A percentile compares a stretch with the other conserved stretches of the same genome.
Evolutionary conservation across 2,888 invertebrate species (phyloP).

Genomic region (Thumatha senex): DNA sequence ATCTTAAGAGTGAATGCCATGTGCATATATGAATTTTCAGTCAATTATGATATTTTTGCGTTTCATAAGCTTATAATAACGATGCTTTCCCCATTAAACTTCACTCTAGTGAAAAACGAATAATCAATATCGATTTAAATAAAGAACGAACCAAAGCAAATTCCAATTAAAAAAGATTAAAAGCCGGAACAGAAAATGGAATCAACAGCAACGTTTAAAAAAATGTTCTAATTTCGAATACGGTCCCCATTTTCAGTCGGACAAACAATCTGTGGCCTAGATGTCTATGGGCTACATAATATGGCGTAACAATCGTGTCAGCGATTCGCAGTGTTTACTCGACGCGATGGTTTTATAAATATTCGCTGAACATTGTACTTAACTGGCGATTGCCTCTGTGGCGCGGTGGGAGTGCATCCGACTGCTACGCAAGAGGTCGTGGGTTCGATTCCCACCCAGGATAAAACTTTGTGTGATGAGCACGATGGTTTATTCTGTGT

Average conservation of each 20-base stretch:
- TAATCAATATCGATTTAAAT: neutral
- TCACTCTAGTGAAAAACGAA: neutral
- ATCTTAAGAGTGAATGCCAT: too few relatives aligned
- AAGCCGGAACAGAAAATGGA: conserved; percentile 17
- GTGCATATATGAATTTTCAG: too few relatives aligned
- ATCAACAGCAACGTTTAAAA: conserved; percentile 22
- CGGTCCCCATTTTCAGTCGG: conserved; percentile 24
- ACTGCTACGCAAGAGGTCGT: too few relatives aligned
- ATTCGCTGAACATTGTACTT: conserved; percentile 18
- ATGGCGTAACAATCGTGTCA: conserved; percentile 47
- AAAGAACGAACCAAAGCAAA: conserved; percentile 1
- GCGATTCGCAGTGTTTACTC: conserved; percentile 32
- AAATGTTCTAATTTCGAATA: conserved; percentile 19
- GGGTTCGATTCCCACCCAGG: too few relatives aligned
- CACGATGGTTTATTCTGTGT: too few relatives aligned
- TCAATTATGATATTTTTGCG: neutral
- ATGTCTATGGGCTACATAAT: conserved; percentile 40
- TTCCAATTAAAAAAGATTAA: conserved; percentile 22
- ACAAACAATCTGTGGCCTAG: conserved; percentile 40
- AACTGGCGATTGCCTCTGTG: conserved; percentile 27
- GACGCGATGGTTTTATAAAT: conserved; percentile 22
- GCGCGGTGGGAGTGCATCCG: too few relatives aligned
- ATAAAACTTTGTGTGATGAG: too few relatives aligned
- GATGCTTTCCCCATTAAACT: too few relatives aligned
- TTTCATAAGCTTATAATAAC: too few relatives aligned